These are phyloP conservation scores for Clarias macrocephalus DNA, from an alignment of 2,113 vertebrate genomes.

Conservation along the genomic window DNA sequence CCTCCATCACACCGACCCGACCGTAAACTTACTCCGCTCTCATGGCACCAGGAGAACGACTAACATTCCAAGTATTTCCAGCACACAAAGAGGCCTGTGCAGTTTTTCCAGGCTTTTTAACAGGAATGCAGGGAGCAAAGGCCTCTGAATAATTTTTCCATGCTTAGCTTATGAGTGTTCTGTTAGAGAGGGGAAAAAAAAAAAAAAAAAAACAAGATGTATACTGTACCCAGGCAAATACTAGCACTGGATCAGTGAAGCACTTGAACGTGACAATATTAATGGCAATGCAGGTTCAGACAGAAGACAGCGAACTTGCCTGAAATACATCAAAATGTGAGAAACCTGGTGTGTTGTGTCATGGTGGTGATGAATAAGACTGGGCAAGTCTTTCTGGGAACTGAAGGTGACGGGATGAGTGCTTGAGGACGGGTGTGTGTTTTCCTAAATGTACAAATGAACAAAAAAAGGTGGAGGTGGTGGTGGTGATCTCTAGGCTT, in stretches of 20 bases:
- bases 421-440: not conserved
- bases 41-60: constrained; percentile 1
- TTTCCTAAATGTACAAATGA: not conserved
- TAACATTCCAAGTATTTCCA: constrained; percentile 11
- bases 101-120: constrained; percentile 21
- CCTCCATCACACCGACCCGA: not conserved
- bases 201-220: not conserved
- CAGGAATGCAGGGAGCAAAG: constrained; percentile 38
- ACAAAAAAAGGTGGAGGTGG: not conserved
- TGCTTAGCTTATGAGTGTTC: not conserved
- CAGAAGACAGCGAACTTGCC: not conserved
- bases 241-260: constrained; percentile 23
- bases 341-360: not conserved
- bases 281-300: not conserved
- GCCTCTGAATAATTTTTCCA: constrained; percentile 38
- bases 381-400: not conserved
- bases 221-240: constrained; percentile 23
- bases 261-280: constrained; percentile 46
- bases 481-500: not conserved
- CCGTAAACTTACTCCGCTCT: not conserved
- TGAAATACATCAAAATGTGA: not conserved
- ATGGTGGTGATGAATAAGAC: not conserved
- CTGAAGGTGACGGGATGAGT: not conserved
- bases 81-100: constrained; percentile 26
- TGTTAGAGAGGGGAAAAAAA: not conserved